These are phyloP conservation scores for Notamacropus eugenii DNA, from an alignment of 2,797 vertebrate genomes.

Conservation along the genomic window DNA sequence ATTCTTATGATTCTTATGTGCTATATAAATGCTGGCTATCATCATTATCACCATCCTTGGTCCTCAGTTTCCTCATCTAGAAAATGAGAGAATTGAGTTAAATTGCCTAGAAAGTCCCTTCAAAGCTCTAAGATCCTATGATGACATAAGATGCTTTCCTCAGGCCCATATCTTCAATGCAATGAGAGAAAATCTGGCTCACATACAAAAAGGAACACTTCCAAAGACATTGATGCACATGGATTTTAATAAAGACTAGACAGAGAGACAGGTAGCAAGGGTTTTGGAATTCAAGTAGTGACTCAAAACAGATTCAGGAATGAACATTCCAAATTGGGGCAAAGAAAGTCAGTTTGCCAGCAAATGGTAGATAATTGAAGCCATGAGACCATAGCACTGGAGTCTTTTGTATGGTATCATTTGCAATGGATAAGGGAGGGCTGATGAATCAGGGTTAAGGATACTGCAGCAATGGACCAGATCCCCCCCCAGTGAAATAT, in stretches of 20 bases:
- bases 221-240: neutral
- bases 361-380: neutral
- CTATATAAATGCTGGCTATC: neutral
- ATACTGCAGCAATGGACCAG: neutral
- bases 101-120: neutral
- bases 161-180: neutral
- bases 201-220: neutral
- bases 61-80: neutral
- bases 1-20: neutral
- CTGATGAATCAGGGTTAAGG: neutral
- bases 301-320: constrained; percentile 41
- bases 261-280: neutral
- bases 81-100: neutral
- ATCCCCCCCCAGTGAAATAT: constrained; percentile 41
- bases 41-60: neutral
- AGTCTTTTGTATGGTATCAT: neutral
- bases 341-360: neutral
- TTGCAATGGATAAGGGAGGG: neutral
- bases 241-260: neutral
- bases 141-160: neutral
- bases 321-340: constrained; percentile 43
- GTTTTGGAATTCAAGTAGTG: constrained; percentile 58
- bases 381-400: neutral
- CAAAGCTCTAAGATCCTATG: neutral
- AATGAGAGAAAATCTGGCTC: neutral